Percentiles rank a stretch among this genome's conserved stretches.
Conservation (phyloP, 2,797 vertebrate genomes). For the Argyrosomus regius region DNA sequence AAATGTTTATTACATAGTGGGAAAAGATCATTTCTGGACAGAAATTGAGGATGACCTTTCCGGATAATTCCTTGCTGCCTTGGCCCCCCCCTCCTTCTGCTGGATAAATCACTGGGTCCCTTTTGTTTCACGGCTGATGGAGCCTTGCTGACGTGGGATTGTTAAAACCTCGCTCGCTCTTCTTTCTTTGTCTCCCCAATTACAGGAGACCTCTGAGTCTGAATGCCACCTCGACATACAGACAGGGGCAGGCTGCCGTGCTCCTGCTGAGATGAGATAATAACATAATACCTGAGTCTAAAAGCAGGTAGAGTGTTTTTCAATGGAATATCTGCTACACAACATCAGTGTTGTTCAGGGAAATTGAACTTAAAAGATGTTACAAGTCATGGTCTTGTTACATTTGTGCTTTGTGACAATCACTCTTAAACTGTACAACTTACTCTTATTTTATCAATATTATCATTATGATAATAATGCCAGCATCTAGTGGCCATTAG, state of each 20-base stretch:
- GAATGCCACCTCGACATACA: conserved; percentile 28
- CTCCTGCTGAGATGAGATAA: conserved; percentile 25
- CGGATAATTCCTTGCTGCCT: conserved; percentile 93
- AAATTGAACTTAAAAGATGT: background rate
- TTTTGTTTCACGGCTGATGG: conserved; percentile 84
- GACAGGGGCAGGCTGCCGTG: conserved; percentile 36
- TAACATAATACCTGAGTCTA: background rate
- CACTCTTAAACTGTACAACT: background rate
- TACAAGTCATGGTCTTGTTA: background rate
- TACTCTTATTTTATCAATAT: background rate
- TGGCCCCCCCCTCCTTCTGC: conserved; percentile 68
- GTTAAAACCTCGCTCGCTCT: conserved; percentile 72
- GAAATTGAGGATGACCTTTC: conserved; percentile 99
- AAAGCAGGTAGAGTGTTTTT: background rate
- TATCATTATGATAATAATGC: background rate
- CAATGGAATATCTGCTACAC: background rate
- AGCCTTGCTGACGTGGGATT: conserved; percentile 80
- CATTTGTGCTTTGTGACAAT: background rate
- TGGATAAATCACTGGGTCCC: conserved; percentile 85
- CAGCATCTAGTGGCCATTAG: conserved; percentile 5
- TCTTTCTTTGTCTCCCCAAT: conserved; percentile 70
- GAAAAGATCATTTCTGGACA: conserved; percentile 99
- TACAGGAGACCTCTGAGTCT: conserved; percentile 50
- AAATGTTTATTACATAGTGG: conserved; percentile 99
- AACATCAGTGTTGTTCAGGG: background rate